These are phyloP conservation scores for Pteruthius melanotis DNA, from an alignment of 2,113 vertebrate species.

Conservation along the genomic window DNA sequence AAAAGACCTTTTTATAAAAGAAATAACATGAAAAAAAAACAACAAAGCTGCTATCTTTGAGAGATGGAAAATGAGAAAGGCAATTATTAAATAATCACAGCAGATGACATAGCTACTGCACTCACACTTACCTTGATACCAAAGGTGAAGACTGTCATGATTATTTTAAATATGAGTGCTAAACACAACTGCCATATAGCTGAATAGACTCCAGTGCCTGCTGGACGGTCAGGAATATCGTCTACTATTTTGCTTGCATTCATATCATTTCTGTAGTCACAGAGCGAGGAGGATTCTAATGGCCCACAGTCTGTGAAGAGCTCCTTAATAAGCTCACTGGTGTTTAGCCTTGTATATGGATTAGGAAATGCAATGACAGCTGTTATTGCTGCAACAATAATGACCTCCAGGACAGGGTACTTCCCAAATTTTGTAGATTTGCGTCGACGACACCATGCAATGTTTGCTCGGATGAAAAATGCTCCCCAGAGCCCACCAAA, in stretches of 20 bases:
- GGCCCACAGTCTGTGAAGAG: slow-evolving; percentile 97
- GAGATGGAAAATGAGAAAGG: neutral
- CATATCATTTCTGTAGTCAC: slow-evolving; percentile 95
- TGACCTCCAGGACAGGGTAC: slow-evolving; percentile 95
- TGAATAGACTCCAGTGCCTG: slow-evolving; percentile 91
- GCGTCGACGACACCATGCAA: slow-evolving; percentile 94
- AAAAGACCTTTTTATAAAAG: neutral
- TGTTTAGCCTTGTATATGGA: slow-evolving; percentile 95
- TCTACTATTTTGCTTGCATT: slow-evolving; percentile 89
- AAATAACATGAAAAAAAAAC: neutral
- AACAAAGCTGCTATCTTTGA: neutral
- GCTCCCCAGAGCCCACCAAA: slow-evolving; percentile 98
- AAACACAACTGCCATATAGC: slow-evolving; percentile 98
- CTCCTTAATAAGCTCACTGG: slow-evolving; percentile 97
- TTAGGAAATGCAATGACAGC: slow-evolving; percentile 95
- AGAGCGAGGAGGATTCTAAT: slow-evolving; percentile 92
- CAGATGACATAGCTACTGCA: neutral
- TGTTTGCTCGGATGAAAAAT: slow-evolving; percentile 97
- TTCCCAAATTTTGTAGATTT: slow-evolving; percentile 96
- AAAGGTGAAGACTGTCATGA: slow-evolving; percentile 99
- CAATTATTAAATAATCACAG: neutral
- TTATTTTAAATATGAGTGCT: slow-evolving; percentile 96
- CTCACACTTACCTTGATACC: slow-evolving; percentile 88
- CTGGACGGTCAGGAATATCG: slow-evolving; percentile 87
- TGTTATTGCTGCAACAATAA: slow-evolving; percentile 92